Base-by-base conservation (phyloP, 2,888 invertebrate genomes). In the Lasius platythorax region DNA sequence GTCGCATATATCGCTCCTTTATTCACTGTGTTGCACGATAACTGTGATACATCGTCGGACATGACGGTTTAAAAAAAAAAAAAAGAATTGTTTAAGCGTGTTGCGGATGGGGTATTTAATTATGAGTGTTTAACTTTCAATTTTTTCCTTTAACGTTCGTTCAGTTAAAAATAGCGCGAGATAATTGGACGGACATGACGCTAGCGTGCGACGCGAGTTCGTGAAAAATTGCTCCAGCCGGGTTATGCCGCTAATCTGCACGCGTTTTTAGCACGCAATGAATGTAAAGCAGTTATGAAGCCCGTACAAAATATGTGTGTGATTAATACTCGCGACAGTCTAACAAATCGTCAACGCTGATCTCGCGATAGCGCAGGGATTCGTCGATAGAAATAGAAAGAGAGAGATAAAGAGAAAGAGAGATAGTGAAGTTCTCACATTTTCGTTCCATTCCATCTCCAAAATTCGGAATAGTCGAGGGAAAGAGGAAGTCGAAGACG, bases 401-500 rank as follows among this genome's bases (percentile, higher is more conserved):
- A 43, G 12, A 46, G 2, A 40, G 8, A 8, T 23, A 23, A 23
- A 23, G 40, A 46, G 43, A 40, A 8, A 40, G 15, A 40, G 12
- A 67, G 23, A 56, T 33, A n/a, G 43, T 28, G 73, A 2, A 11
- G 33, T 61, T 53, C 53, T 43, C n/a, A 18, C 53, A 53, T 53
- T 53, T 50, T 53, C 68, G 12, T 30, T 50, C 43, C 53, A 46
- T 83, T 86, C 75, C 67, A 82, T 82, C 75, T 89, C 81, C 86
- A 75, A 89, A 87, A 85, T 88, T 83, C 84, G 73, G 68, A 82
- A 88, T 75, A 83, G 84, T 70, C 84, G 87, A 89, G 88, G 87
- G 82, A 82, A 85, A 87, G 73, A 83, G 83, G 85, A 86, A 90
- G 84, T 46, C 89, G 83, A 87, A 87, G 85, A 87, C 87, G 86